Percentiles rank a stretch among this genome's conserved stretches.
Evolutionary conservation across 2,888 invertebrate genomes (phyloP).

Genomic region (Coleophora flavipennella): DNA sequence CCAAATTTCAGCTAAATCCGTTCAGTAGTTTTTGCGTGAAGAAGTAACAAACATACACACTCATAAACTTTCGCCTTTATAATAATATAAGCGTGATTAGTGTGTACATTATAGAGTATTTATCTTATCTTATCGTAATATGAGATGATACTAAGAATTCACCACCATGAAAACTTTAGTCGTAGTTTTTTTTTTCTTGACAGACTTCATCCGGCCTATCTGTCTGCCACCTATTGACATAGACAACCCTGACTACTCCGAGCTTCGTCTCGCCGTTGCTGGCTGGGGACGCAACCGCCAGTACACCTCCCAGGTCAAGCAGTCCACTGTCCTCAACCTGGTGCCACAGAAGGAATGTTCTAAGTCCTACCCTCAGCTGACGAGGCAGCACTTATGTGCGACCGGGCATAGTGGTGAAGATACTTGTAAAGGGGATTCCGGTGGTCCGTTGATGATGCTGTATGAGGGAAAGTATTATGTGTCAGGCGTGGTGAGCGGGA

Average conservation of each 20-base stretch:
- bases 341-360: constrained; percentile 44
- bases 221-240: constrained; percentile 52
- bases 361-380: constrained; percentile 38
- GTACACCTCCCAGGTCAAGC: constrained; percentile 45
- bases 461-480: constrained; percentile 48
- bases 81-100: too few relatives aligned
- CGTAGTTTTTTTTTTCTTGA: constrained; percentile 18
- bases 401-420: constrained; percentile 53
- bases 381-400: constrained; percentile 49
- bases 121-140: too few relatives aligned
- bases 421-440: constrained; percentile 63
- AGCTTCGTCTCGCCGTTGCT: constrained; percentile 46
- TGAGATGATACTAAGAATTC: too few relatives aligned
- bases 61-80: too few relatives aligned
- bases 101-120: too few relatives aligned
- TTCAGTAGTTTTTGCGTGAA: too few relatives aligned
- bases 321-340: constrained; percentile 50
- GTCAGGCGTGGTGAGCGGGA: constrained; percentile 59
- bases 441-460: constrained; percentile 56
- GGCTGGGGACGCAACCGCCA: constrained; percentile 59
- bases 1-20: too few relatives aligned
- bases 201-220: constrained; percentile 57
- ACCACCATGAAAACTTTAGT: too few relatives aligned
- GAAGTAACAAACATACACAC: too few relatives aligned
- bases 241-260: constrained; percentile 39